These are phyloP conservation scores for Lasius platythorax DNA, from an alignment of 2,888 invertebrate species.

Conservation along the genomic window DNA sequence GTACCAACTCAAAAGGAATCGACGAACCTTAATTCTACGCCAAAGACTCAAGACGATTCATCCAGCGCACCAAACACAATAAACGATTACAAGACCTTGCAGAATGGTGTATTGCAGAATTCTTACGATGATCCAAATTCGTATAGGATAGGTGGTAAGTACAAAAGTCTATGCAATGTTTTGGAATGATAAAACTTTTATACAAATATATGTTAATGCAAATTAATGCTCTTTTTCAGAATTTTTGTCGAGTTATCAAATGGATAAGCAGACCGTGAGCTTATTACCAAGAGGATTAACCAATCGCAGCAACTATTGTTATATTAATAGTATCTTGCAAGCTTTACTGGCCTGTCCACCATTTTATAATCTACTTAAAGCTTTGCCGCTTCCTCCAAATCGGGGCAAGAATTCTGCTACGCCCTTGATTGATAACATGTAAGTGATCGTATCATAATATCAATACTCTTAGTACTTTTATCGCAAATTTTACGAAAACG, in stretches of 20 bases:
- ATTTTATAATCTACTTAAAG: conserved; percentile 95
- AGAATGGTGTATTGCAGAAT: conserved; percentile 62
- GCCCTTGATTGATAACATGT: conserved; percentile 97
- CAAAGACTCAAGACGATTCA: conserved; percentile 54
- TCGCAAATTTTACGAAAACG: not conserved
- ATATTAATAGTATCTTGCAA: conserved; percentile 97
- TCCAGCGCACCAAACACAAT: conserved; percentile 40
- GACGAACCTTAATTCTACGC: conserved; percentile 22
- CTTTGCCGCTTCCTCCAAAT: conserved; percentile 89
- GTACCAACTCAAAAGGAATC: conserved; percentile 61
- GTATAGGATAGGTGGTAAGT: conserved; percentile 91
- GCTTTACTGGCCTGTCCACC: conserved; percentile 98
- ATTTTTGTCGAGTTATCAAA: conserved; percentile 91
- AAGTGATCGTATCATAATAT: conserved; percentile 86
- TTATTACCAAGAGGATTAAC: conserved; percentile 96
- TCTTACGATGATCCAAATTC: conserved; percentile 89
- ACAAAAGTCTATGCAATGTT: not conserved
- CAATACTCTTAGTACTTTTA: not conserved
- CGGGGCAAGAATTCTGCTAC: conserved; percentile 88
- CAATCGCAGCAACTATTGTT: conserved; percentile 98
- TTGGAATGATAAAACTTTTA: conserved; percentile 8
- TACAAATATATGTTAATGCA: not conserved
- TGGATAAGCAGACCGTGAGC: conserved; percentile 93
- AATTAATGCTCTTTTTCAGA: conserved; percentile 86
- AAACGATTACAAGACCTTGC: conserved; percentile 56